phyloP scores from a whole-genome alignment of 2,888 invertebrate species.

The Apamea sordens region DNA sequence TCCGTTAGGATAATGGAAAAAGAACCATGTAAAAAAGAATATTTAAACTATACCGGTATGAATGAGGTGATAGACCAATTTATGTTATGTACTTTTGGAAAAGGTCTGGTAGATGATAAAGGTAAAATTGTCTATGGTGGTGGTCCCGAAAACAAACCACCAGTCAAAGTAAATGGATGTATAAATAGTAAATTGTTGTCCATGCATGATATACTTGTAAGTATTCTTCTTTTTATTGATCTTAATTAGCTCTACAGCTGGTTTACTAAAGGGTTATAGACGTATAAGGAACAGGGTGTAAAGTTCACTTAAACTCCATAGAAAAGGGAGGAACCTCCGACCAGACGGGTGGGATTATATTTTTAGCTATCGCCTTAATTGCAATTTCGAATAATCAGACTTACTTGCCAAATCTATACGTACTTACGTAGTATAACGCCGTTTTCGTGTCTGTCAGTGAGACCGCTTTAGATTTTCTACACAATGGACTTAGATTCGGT shows the following conservation, averaged over 20 bases:
- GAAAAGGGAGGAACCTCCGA: too few species aligned
- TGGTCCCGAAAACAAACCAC: neutral
- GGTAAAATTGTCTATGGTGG: neutral
- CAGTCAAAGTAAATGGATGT: neutral
- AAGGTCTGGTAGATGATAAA: constrained; percentile 1
- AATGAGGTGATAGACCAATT: neutral
- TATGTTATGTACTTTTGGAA: neutral
- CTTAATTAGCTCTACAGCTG: neutral
- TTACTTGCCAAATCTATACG: too few species aligned
- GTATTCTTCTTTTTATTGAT: neutral
- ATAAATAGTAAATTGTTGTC: neutral
- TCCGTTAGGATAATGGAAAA: neutral
- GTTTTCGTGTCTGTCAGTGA: too few species aligned
- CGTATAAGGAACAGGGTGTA: too few species aligned
- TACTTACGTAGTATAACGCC: too few species aligned
- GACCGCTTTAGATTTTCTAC: too few species aligned
- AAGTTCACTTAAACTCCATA: too few species aligned
- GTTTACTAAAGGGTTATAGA: neutral
- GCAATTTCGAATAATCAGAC: too few species aligned
- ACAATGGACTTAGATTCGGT: too few species aligned
- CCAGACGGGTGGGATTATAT: too few species aligned
- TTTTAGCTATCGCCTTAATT: too few species aligned
- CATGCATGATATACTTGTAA: neutral
- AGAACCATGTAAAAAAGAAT: neutral
- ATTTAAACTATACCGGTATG: neutral